Evolutionary conservation across 2,797 vertebrate genomes (phyloP), one percentile per base, ranked within the genome.

Genomic region (Ataeniobius toweri): DNA sequence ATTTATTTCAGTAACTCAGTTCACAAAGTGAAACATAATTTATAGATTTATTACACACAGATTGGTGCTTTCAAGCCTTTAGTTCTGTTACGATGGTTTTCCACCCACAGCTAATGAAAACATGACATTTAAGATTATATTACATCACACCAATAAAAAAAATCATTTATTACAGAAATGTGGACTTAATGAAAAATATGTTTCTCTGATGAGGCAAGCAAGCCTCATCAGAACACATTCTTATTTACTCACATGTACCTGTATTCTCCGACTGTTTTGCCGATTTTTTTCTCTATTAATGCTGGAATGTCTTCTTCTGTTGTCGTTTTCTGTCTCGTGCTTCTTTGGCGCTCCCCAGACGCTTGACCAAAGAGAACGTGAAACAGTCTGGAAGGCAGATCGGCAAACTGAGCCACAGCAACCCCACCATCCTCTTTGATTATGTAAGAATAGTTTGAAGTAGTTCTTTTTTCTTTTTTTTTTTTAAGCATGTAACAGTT

Each of bases 341-440:
- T 71, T 70, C 55, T 14, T 22, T 7, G 12, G 9, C 7, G 0
- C 20, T 74, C 59, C 48, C 44, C 80, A 99, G 98, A 90, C 97
- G 98, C 74, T 91, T 99, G 94, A 98, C 98, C 84, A 99, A 98
- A 96, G 98, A 98, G 95, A 98, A 98, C 91, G 97, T 99, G 91
- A 99, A 98, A 93, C 97, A 98, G 83, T 99, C 97, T 90, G 97
- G 97, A 95, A 96, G 97, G 92, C 98, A 99, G 90, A 98, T 99
- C 92, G 98, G 98, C 88, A 99, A 99, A 74, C 93, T 99, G 90
- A 99, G 97, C 95, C 97, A 99, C 94, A 98, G 97, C 95, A 99
- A 99, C 93, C 98, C 98, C 91, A 98, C 98, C 36, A 98, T 99
- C 95, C 95, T 99, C 84, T 99, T 98, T 96, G 98, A 99, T 93